Conservation (phyloP, 2,113 vertebrate species). For the Pluvialis apricaria region DNA sequence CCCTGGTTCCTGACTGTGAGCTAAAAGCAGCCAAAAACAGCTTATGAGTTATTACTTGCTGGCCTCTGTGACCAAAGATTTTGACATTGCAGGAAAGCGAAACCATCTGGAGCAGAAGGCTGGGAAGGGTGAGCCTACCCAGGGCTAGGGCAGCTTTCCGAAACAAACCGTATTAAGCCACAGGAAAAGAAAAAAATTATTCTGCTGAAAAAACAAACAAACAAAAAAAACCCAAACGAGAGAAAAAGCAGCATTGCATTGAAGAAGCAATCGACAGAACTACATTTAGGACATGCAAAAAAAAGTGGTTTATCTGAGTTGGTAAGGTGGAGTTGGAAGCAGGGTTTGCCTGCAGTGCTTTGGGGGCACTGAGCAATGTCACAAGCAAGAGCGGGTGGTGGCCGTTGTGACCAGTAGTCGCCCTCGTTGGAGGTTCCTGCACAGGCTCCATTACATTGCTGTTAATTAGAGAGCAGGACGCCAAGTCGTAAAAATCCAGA, state of each 20-base stretch:
- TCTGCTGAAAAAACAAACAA: background rate
- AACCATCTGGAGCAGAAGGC: constrained; percentile 23
- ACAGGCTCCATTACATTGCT: background rate
- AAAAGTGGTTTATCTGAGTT: background rate
- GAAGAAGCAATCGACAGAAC: background rate
- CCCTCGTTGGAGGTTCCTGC: background rate
- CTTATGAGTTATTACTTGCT: constrained; percentile 9
- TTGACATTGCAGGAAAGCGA: constrained; percentile 14
- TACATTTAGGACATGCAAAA: background rate
- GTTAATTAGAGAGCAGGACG: background rate
- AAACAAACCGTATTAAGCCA: background rate
- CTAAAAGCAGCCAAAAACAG: background rate
- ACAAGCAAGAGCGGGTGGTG: background rate
- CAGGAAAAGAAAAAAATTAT: background rate
- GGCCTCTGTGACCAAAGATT: background rate
- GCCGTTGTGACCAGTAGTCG: background rate
- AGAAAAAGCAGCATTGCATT: background rate
- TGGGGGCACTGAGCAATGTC: background rate
- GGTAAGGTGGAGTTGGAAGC: background rate
- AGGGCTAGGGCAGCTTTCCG: background rate
- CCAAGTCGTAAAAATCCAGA: background rate
- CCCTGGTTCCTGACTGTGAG: background rate
- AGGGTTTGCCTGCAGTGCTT: background rate
- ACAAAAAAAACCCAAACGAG: background rate
- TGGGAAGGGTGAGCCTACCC: background rate